Evolutionary conservation across 2,888 invertebrate species (phyloP).

Genomic region (Aphelenchoides bicaudatus): DNA sequence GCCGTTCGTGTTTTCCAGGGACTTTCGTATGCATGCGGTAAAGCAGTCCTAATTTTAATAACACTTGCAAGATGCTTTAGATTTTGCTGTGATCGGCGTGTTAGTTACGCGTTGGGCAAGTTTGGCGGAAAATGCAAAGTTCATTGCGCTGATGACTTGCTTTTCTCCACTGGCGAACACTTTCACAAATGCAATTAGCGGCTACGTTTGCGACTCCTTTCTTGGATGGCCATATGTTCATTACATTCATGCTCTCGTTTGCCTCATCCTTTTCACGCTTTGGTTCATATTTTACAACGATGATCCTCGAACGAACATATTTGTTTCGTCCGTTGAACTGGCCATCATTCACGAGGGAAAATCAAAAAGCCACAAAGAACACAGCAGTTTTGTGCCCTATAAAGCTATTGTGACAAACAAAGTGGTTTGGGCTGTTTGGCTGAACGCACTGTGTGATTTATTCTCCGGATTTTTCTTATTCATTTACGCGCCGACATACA

Average conservation of each 20-base stretch:
- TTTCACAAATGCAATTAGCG: no score
- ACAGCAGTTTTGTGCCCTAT: constrained; percentile 48
- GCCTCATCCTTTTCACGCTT: constrained; percentile 22
- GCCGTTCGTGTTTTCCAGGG: constrained; percentile 13
- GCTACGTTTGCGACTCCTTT: constrained; percentile 33
- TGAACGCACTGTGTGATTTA: constrained; percentile 50
- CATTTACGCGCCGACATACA: constrained; percentile 53
- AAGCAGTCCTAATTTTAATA: constrained; percentile 1
- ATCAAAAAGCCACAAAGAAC: constrained; percentile 49
- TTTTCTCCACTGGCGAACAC: constrained; percentile 48
- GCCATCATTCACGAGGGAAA: constrained; percentile 47
- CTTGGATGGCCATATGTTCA: constrained; percentile 54
- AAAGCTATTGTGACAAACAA: constrained; percentile 47
- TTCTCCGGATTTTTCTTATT: constrained; percentile 45
- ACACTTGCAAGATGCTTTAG: constrained; percentile 34
- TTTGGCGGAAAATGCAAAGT: constrained; percentile 45
- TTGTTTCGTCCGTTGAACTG: constrained; percentile 34
- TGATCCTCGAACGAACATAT: constrained; percentile 24
- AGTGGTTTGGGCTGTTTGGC: constrained; percentile 47
- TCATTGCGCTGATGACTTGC: constrained; percentile 49
- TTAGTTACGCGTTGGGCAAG: constrained; percentile 48
- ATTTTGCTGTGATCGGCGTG: constrained; percentile 39
- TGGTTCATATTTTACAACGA: constrained; percentile 30
- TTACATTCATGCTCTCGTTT: constrained; percentile 37
- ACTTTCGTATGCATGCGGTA: neutral